Evolutionary conservation across 1,140 invertebrate genomes (phyloP).

Genomic region (Bombus sylvicola): DNA sequence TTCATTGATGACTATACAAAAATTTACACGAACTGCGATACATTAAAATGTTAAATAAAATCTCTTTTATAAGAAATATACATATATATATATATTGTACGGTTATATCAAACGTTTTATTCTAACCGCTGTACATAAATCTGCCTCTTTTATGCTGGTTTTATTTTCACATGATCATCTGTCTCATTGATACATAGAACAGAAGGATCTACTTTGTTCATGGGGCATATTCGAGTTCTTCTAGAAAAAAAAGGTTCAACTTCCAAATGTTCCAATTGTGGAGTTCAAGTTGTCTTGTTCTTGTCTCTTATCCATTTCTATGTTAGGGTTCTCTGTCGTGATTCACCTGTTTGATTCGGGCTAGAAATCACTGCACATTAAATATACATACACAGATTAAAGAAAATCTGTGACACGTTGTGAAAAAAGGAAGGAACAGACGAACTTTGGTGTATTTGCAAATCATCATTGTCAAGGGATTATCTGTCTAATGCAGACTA

Average conservation of each 20-base stretch:
- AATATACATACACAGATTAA: not conserved
- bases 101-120: not conserved
- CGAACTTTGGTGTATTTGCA: not conserved
- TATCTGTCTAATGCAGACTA: not conserved
- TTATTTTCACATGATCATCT: not conserved
- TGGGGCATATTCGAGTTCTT: not conserved
- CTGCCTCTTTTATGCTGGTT: not conserved
- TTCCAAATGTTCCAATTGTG: not conserved
- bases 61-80: not conserved
- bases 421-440: not conserved
- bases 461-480: not conserved
- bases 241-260: not conserved
- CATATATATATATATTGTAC: too few species aligned
- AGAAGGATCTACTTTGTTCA: not conserved
- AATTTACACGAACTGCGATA: not conserved
- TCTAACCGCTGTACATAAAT: not conserved
- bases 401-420: not conserved
- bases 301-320: not conserved
- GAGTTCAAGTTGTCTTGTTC: not conserved
- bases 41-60: not conserved
- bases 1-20: not conserved
- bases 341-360: not conserved
- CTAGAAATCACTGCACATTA: not conserved
- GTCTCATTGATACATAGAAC: not conserved
- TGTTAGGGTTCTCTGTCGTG: not conserved